phyloP scores from a whole-genome alignment of 37 sponge, comb jelly and placozoan genomes.

The Agelas oroides region DNA sequence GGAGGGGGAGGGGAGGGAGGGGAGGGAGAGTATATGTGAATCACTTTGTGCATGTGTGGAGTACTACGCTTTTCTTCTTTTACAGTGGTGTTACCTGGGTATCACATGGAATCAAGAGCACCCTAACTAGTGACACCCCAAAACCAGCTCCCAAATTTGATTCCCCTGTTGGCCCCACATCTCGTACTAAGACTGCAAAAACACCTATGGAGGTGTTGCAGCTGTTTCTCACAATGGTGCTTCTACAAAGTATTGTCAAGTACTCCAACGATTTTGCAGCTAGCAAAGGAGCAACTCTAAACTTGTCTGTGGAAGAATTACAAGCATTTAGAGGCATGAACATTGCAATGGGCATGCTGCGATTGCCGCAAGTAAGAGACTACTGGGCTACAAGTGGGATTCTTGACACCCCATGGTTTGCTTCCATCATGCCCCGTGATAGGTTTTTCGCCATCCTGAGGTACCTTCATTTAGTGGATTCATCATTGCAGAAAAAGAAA shows the following conservation, averaged over 20 bases:
- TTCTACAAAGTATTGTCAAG: neutral
- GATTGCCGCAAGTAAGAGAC: constrained; percentile 7
- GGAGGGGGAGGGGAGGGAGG: too few relatives aligned
- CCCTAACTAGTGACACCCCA: neutral
- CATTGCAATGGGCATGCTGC: constrained; percentile 12
- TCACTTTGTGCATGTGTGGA: too few relatives aligned
- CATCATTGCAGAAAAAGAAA: neutral
- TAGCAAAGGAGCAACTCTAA: neutral
- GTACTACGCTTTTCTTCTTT: too few relatives aligned
- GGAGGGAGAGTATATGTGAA: too few relatives aligned
- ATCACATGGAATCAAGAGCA: neutral
- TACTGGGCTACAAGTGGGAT: constrained; percentile 2
- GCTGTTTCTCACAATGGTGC: neutral
- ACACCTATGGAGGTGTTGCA: neutral
- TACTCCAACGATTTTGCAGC: neutral
- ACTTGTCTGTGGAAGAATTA: neutral
- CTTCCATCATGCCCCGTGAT: constrained; percentile 4
- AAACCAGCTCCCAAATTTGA: neutral
- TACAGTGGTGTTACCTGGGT: neutral
- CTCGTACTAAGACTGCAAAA: neutral
- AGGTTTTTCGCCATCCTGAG: constrained; percentile 1
- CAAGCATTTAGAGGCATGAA: constrained; percentile 3
- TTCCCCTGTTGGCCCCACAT: neutral
- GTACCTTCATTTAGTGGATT: constrained; percentile 9
- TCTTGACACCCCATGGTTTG: neutral